Evolutionary conservation across 2,113 vertebrate genomes (phyloP).

Genomic region (Gila orcuttii): DNA sequence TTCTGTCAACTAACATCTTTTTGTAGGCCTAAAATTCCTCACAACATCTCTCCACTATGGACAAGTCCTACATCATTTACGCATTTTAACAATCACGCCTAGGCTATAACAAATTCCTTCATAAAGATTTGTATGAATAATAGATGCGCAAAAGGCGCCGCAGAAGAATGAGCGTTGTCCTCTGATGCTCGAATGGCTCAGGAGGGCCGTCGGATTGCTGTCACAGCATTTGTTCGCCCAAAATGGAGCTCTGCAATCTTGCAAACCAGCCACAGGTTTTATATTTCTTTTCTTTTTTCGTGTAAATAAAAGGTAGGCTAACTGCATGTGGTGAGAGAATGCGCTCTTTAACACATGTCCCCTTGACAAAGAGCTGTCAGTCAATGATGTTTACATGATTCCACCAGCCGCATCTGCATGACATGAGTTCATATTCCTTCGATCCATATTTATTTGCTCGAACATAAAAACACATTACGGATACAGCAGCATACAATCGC

Average conservation of each 20-base stretch:
- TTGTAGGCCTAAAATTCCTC: background rate
- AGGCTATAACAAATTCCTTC: background rate
- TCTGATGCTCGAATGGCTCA: background rate
- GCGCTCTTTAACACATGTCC: background rate
- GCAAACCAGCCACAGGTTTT: too few species aligned
- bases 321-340: background rate
- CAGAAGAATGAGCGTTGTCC: background rate
- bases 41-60: background rate
- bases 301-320: background rate
- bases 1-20: conserved; percentile 65
- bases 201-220: conserved; percentile 21
- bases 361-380: conserved; percentile 55
- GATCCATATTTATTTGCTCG: background rate
- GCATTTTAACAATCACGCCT: background rate
- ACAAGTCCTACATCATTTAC: background rate
- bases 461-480: conserved; percentile 43
- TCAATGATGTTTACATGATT: conserved; percentile 64
- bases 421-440: background rate
- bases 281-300: background rate
- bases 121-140: background rate
- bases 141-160: background rate
- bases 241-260: conserved; percentile 3
- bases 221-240: conserved; percentile 27
- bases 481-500: background rate
- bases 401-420: conserved; percentile 51